Evolutionary conservation across 2,797 vertebrate genomes (phyloP).

Genomic region (Cacajao melanocephalus): DNA sequence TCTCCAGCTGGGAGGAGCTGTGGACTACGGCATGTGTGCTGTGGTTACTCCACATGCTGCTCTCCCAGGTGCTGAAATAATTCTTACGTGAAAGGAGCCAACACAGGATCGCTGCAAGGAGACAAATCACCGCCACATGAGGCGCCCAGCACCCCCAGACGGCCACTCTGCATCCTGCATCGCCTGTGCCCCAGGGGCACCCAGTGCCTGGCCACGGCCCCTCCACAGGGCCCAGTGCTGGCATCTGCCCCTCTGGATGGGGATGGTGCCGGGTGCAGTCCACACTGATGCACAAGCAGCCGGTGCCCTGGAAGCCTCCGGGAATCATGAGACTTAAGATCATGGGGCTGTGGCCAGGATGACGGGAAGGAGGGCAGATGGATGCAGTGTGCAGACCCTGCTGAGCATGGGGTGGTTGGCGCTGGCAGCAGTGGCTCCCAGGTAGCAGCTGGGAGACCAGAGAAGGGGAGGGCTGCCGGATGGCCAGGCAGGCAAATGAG

Average conservation of each 20-base stretch:
- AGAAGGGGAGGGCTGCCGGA: neutral
- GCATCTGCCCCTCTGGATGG: too few relatives aligned
- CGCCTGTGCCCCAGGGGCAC: fast-evolving
- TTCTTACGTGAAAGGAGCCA: neutral
- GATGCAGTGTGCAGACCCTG: neutral
- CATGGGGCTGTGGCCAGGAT: neutral
- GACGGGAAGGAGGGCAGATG: neutral
- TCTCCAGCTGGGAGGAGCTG: neutral
- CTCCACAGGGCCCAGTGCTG: neutral
- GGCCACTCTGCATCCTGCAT: neutral
- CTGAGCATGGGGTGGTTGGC: neutral
- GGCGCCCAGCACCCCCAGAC: fast-evolving
- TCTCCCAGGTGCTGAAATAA: neutral
- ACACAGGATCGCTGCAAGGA: neutral
- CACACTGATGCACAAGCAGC: neutral
- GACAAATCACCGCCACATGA: neutral
- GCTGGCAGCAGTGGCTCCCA: neutral
- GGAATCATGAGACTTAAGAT: neutral
- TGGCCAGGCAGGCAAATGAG: neutral
- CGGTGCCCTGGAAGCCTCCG: neutral
- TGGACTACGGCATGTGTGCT: fast-evolving
- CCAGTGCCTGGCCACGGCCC: neutral
- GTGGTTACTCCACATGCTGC: fast-evolving
- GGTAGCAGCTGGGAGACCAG: neutral
- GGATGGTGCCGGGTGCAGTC: too few relatives aligned